Percentiles rank a stretch among this genome's conserved stretches.
These are phyloP conservation scores for Morpho achilles DNA, from an alignment of 2,888 invertebrate genomes.

Conservation along the genomic window DNA sequence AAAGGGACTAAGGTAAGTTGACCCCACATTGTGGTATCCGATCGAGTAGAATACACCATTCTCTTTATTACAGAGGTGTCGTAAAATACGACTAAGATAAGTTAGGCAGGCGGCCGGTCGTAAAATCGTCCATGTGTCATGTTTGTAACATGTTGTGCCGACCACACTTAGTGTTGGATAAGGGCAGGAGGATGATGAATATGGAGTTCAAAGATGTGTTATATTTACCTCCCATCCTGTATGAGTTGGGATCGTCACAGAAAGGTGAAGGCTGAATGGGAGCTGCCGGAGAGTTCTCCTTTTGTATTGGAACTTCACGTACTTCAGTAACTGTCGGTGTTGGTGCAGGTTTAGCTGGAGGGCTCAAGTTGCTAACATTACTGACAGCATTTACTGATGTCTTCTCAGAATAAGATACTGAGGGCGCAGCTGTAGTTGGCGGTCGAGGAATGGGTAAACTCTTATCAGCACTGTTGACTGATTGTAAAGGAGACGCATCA, in stretches of 20 bases:
- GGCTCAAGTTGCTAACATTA: slow-evolving; percentile 35
- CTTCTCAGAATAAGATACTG: slow-evolving; percentile 58
- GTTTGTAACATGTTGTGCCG: no score
- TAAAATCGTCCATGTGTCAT: no score
- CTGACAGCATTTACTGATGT: slow-evolving; percentile 57
- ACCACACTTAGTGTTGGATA: no score
- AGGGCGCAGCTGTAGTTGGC: slow-evolving; percentile 32
- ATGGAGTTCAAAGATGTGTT: not conserved
- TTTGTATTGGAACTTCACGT: slow-evolving; percentile 41
- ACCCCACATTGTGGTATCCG: no score
- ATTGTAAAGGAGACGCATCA: slow-evolving; percentile 68
- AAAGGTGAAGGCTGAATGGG: slow-evolving; percentile 69
- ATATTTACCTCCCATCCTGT: slow-evolving; percentile 84
- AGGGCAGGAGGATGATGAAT: no score
- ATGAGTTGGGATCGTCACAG: slow-evolving; percentile 83
- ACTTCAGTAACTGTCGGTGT: slow-evolving; percentile 35
- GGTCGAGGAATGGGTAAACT: slow-evolving; percentile 38
- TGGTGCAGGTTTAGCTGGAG: slow-evolving; percentile 36
- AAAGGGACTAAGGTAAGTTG: no score
- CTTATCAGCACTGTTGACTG: slow-evolving; percentile 45
- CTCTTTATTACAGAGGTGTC: no score
- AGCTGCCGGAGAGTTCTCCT: slow-evolving; percentile 53
- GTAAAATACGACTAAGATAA: no score
- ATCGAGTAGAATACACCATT: no score
- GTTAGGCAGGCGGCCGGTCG: no score